phyloP scores from a whole-genome alignment of 2,888 invertebrate species.

The Synanthedon formicaeformis region DNA sequence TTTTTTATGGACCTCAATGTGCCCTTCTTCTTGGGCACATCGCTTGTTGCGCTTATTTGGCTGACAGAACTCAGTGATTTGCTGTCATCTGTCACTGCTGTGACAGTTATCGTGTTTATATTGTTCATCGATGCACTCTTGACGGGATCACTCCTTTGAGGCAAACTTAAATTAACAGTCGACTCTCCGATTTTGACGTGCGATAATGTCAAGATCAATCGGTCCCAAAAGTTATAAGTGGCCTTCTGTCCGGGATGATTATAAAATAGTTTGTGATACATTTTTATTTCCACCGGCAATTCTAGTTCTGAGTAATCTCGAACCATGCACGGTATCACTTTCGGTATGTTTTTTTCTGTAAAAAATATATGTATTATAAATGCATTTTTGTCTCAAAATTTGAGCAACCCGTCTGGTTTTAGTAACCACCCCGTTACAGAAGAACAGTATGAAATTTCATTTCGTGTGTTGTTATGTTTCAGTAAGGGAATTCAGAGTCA shows the following conservation, averaged over 20 bases:
- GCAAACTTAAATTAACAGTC: not conserved
- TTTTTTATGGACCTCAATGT: not conserved
- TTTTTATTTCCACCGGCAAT: not conserved
- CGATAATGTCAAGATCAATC: conserved; percentile 26
- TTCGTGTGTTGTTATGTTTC: too few species aligned
- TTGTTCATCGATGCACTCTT: conserved; percentile 6
- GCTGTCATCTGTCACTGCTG: conserved; percentile 20
- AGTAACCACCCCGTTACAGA: too few species aligned
- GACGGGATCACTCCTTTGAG: not conserved
- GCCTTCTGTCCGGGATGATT: conserved; percentile 44
- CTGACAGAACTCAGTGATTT: conserved; percentile 19
- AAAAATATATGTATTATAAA: not conserved
- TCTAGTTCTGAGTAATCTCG: not conserved
- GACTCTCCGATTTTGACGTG: not conserved
- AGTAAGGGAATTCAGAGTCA: too few species aligned
- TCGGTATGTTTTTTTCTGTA: conserved; percentile 57
- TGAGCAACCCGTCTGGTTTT: too few species aligned
- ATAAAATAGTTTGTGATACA: conserved; percentile 57
- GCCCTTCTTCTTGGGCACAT: not conserved
- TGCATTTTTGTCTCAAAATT: too few species aligned
- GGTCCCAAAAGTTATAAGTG: conserved; percentile 75
- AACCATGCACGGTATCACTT: conserved; percentile 71
- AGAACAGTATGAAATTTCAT: too few species aligned
- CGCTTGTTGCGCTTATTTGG: conserved; percentile 10
- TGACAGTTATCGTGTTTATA: conserved; percentile 19